Percentiles rank a stretch among this genome's conserved stretches.
These are phyloP conservation scores for Pedetes capensis DNA, from an alignment of 2,113 vertebrate species.

Conservation along the genomic window DNA sequence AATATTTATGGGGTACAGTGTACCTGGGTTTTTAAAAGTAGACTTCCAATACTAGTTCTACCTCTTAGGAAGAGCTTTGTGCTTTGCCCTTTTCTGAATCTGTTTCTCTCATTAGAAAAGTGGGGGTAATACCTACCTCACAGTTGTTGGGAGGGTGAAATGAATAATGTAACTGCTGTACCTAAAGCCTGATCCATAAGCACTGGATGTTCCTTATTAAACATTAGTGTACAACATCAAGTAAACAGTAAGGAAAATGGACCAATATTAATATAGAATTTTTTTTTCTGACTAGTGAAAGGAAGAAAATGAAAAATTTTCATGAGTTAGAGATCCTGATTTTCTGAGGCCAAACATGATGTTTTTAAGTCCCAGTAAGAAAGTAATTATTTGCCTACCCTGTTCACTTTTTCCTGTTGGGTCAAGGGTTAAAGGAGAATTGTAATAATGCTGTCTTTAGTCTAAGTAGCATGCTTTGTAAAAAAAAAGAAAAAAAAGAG, in stretches of 20 bases:
- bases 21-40: not conserved
- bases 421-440: conserved; percentile 43
- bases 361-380: conserved; percentile 18
- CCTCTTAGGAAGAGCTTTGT: not conserved
- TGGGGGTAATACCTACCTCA: not conserved
- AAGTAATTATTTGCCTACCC: conserved; percentile 61
- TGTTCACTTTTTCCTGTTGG: not conserved
- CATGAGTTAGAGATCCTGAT: not conserved
- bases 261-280: not conserved
- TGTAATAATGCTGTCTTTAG: not conserved
- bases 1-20: not conserved
- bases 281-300: not conserved
- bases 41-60: not conserved
- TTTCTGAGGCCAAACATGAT: not conserved
- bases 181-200: not conserved
- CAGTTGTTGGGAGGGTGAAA: not conserved
- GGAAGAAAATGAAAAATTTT: not conserved
- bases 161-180: not conserved
- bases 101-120: not conserved
- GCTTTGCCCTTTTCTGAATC: not conserved
- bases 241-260: not conserved
- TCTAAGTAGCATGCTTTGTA: not conserved
- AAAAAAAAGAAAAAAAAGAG: too few relatives aligned
- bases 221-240: not conserved
- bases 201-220: not conserved